Evolutionary conservation across 2,113 vertebrate species (phyloP).

Genomic region (Erpornis zantholeuca): DNA sequence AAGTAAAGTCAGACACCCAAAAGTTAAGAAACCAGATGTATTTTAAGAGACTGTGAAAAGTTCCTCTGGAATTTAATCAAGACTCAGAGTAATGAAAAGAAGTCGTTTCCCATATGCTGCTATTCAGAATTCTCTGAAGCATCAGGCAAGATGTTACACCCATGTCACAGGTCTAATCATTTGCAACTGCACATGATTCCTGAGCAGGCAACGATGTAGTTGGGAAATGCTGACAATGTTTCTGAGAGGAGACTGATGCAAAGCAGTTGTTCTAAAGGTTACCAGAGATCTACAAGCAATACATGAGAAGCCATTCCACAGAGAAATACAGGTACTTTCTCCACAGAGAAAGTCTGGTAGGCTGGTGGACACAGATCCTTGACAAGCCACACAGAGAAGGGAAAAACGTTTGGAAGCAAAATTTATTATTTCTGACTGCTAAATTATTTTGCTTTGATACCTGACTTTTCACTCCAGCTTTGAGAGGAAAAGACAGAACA

Average conservation of each 20-base stretch:
- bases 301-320: not conserved
- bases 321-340: not conserved
- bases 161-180: not conserved
- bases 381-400: not conserved
- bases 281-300: not conserved
- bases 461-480: not conserved
- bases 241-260: not conserved
- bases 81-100: constrained; percentile 10
- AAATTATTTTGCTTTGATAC: not conserved
- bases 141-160: not conserved
- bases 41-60: constrained; percentile 14
- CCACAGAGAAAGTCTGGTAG: not conserved
- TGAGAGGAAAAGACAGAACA: not conserved
- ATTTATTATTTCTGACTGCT: not conserved
- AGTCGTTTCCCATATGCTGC: not conserved
- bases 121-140: not conserved
- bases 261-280: not conserved
- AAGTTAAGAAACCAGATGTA: constrained; percentile 24
- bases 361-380: not conserved
- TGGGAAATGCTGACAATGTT: not conserved
- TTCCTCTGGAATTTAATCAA: constrained; percentile 47
- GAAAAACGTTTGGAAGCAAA: not conserved
- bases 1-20: not conserved
- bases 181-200: not conserved
- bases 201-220: not conserved